Percentiles rank a stretch among this genome's conserved stretches.
Conservation (phyloP, 2,797 vertebrate species). For the Masticophis lateralis region DNA sequence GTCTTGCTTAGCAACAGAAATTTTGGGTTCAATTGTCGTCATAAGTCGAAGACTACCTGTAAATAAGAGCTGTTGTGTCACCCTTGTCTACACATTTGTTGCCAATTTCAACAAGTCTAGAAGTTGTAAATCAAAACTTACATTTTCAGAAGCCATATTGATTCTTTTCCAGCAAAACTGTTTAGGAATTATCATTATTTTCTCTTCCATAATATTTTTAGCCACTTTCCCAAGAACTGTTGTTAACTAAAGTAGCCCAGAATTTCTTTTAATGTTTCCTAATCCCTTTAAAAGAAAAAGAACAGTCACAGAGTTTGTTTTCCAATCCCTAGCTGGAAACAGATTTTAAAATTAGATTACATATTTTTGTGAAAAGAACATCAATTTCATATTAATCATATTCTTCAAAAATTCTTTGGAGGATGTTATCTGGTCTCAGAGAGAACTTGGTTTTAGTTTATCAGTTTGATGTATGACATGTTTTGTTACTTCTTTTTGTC, state of each 20-base stretch:
- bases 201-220: neutral
- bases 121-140: neutral
- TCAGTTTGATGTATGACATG: neutral
- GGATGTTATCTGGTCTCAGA: neutral
- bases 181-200: neutral
- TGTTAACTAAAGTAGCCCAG: neutral
- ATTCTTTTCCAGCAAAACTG: neutral
- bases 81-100: neutral
- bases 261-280: neutral
- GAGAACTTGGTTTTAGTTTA: neutral
- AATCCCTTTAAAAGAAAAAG: neutral
- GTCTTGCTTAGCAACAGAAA: no score
- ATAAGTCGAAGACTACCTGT: no score
- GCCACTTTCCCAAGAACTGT: neutral
- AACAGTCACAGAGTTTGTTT: neutral
- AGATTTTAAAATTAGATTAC: neutral
- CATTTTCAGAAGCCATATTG: neutral
- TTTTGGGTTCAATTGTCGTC: no score
- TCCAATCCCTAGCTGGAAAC: neutral
- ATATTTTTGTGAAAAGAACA: neutral
- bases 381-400: neutral
- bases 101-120: neutral
- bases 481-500: neutral
- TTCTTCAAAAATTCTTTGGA: neutral
- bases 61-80: neutral